phyloP scores from a whole-genome alignment of 2,888 invertebrate genomes.

The Ganaspis brasiliensis region DNA sequence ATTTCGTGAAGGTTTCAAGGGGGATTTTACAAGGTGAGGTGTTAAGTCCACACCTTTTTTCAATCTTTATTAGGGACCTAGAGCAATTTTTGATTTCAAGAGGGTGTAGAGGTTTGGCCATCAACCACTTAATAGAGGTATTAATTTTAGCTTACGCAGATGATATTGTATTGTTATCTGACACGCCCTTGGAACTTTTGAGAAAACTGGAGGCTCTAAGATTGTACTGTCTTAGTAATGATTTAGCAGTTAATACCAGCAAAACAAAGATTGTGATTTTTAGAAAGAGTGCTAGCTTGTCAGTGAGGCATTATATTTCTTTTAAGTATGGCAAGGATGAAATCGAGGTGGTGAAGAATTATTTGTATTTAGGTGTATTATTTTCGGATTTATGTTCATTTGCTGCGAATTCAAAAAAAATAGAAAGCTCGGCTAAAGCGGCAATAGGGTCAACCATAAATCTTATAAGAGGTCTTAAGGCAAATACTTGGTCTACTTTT shows the following conservation, averaged over 20 bases:
- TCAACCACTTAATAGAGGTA: neutral
- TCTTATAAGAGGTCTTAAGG: neutral
- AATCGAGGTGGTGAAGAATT: neutral
- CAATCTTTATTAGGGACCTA: slow-evolving; percentile 20
- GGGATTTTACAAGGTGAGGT: slow-evolving; percentile 41
- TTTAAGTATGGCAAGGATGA: neutral
- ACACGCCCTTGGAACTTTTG: neutral
- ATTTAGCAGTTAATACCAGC: neutral
- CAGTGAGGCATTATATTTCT: neutral
- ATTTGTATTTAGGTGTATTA: neutral
- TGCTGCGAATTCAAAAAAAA: neutral
- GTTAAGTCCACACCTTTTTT: slow-evolving; percentile 32
- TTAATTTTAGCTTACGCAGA: neutral
- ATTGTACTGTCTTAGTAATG: neutral
- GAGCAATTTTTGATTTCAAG: slow-evolving; percentile 1
- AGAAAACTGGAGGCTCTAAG: neutral
- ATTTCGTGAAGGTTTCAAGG: neutral
- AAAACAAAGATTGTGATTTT: neutral
- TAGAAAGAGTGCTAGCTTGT: neutral
- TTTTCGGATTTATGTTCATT: neutral
- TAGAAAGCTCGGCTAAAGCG: neutral
- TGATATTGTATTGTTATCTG: neutral
- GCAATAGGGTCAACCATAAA: neutral
- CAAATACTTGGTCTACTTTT: neutral
- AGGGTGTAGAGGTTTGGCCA: slow-evolving; percentile 17